A percentile compares a stretch with the other conserved stretches of the same genome.
phyloP scores from a whole-genome alignment of 2,797 vertebrate species.

The Clarias pachynema region DNA sequence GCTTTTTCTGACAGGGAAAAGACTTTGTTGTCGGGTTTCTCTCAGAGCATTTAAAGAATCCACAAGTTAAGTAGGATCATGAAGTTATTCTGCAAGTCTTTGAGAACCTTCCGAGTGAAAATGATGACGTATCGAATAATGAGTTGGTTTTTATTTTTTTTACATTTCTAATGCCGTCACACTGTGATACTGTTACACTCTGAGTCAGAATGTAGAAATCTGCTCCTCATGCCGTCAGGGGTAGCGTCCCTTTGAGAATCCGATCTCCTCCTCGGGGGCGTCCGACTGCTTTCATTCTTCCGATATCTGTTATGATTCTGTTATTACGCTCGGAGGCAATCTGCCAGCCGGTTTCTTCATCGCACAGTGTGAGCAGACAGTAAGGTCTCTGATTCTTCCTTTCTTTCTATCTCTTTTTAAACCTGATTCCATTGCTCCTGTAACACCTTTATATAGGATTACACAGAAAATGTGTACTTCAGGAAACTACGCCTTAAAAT shows the following conservation, averaged over 20 bases:
- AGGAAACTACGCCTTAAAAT: neutral
- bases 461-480: neutral
- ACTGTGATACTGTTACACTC: neutral
- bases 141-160: neutral
- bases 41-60: neutral
- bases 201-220: neutral
- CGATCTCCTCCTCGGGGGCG: conserved; percentile 26
- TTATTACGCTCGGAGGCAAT: conserved; percentile 16
- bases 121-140: neutral
- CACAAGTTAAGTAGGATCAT: neutral
- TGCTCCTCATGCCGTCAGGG: conserved; percentile 13
- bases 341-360: conserved; percentile 28
- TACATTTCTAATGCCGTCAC: neutral
- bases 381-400: conserved; percentile 5
- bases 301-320: conserved; percentile 26
- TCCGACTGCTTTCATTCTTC: conserved; percentile 20
- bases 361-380: conserved; percentile 24
- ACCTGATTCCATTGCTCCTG: neutral
- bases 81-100: neutral
- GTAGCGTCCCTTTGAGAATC: conserved; percentile 30
- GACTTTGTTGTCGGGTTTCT: neutral
- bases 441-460: neutral
- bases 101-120: neutral
- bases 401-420: neutral
- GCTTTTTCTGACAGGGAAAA: neutral